Percentiles rank a stretch among this genome's conserved stretches.
Evolutionary conservation across 2,888 invertebrate species (phyloP).

Genomic region (Hirtodrosophila confusa): DNA sequence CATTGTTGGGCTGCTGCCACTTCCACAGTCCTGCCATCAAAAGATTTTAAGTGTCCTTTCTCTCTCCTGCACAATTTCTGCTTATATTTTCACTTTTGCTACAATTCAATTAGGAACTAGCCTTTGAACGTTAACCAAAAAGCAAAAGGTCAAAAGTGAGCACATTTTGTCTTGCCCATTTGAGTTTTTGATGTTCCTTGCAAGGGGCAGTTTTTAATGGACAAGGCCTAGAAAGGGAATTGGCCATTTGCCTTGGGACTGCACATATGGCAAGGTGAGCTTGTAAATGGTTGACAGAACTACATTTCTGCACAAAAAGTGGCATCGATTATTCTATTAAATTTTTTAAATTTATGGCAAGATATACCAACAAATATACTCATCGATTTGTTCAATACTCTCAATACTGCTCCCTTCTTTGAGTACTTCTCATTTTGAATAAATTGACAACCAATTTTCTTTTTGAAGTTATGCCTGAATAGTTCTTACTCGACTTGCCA

Average conservation of each 20-base stretch:
- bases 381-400: too few species aligned
- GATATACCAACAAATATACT: too few species aligned
- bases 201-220: conserved; percentile 24
- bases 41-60: conserved; percentile 46
- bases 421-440: too few species aligned
- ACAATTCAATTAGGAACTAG: conserved; percentile 72
- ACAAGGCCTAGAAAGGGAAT: neutral
- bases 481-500: too few species aligned
- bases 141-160: conserved; percentile 45
- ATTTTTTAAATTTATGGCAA: neutral
- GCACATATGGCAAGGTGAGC: conserved; percentile 3
- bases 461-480: too few species aligned
- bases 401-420: too few species aligned
- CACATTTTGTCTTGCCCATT: conserved; percentile 19
- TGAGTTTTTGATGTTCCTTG: conserved; percentile 11
- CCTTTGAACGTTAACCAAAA: conserved; percentile 44
- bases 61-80: conserved; percentile 29
- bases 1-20: conserved; percentile 53
- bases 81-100: conserved; percentile 40
- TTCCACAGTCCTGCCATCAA: conserved; percentile 40
- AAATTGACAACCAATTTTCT: too few species aligned
- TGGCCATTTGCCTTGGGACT: conserved; percentile 9
- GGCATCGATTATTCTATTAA: neutral
- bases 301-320: neutral
- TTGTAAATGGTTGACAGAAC: neutral